Evolutionary conservation across 2,797 vertebrate genomes (phyloP).

Genomic region (Labeo calbasu): DNA sequence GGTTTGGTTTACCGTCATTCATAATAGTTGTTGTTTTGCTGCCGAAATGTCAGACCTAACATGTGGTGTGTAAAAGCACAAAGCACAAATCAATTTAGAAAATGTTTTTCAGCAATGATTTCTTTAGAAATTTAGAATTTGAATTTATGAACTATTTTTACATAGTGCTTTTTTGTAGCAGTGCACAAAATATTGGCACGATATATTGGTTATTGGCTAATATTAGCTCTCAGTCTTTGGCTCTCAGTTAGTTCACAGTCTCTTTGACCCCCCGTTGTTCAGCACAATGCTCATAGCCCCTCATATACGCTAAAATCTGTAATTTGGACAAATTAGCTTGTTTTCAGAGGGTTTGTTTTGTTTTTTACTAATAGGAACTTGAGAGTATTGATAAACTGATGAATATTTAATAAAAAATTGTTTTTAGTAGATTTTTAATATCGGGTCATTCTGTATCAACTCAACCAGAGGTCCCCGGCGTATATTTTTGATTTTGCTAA

Average conservation of each 20-base stretch:
- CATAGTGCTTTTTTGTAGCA: neutral
- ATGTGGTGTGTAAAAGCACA: neutral
- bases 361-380: neutral
- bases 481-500: too few relatives aligned
- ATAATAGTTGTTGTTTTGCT: neutral
- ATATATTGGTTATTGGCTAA: neutral
- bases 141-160: neutral
- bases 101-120: too few relatives aligned
- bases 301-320: neutral
- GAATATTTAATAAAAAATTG: neutral
- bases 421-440: neutral
- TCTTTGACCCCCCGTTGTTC: too few relatives aligned
- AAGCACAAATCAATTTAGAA: neutral
- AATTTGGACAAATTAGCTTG: neutral
- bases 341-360: neutral
- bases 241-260: neutral
- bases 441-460: too few relatives aligned
- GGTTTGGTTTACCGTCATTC: neutral
- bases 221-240: neutral
- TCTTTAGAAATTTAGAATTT: neutral
- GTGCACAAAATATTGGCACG: neutral
- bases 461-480: too few relatives aligned
- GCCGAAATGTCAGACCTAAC: too few relatives aligned
- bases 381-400: too few relatives aligned
- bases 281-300: neutral